These are phyloP conservation scores for Eudasyphora cyanicolor DNA, from an alignment of 2,888 invertebrate species.

Conservation along the genomic window DNA sequence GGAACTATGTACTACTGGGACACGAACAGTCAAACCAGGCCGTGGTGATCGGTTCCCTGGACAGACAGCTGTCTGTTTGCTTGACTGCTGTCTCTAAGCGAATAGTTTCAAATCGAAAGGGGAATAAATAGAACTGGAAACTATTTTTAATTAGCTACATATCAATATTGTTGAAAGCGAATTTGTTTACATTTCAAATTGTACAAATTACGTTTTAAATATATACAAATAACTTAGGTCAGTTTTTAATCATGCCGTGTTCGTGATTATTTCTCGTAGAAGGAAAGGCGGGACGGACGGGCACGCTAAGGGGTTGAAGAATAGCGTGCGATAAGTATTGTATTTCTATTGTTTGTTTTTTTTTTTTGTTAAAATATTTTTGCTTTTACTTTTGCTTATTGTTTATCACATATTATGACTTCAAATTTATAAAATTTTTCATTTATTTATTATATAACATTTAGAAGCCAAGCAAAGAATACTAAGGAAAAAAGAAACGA, in stretches of 20 bases:
- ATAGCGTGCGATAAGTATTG: background rate
- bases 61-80: no score
- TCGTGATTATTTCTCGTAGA: background rate
- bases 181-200: conserved; percentile 14
- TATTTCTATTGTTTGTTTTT: background rate
- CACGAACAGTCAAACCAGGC: no score
- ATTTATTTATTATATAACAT: background rate
- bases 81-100: no score
- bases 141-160: no score
- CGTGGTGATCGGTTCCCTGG: no score
- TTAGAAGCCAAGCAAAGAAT: no score
- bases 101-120: no score
- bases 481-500: no score
- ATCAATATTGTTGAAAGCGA: background rate
- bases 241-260: conserved; percentile 38
- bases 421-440: conserved; percentile 16
- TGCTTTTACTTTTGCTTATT: background rate
- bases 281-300: background rate
- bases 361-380: background rate
- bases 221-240: conserved; percentile 58
- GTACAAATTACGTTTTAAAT: conserved; percentile 30
- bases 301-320: background rate
- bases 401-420: background rate
- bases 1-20: no score
- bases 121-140: no score